phyloP scores from a whole-genome alignment of 2,888 invertebrate genomes.

The Teinopalpus imperialis region DNA sequence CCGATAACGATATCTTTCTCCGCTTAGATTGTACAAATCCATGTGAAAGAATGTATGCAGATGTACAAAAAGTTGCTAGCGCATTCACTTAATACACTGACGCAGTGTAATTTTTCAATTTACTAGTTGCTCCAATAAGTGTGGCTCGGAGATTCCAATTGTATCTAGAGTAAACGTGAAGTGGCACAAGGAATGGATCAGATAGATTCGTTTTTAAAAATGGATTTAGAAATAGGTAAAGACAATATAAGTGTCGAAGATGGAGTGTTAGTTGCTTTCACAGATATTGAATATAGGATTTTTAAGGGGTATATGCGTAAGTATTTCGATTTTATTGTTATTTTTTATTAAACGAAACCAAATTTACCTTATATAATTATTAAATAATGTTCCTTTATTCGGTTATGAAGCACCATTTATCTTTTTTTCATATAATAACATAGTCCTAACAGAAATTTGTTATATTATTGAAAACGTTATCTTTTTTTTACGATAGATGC shows the following conservation, averaged over 20 bases:
- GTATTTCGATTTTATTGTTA: slow-evolving; percentile 19
- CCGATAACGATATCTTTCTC: slow-evolving; percentile 9
- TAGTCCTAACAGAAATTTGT: too few relatives aligned
- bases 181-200: background rate
- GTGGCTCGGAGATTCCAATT: background rate
- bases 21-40: background rate
- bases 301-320: slow-evolving; percentile 29
- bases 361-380: too few relatives aligned
- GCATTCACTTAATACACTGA: too few relatives aligned
- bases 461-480: too few relatives aligned
- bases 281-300: slow-evolving; percentile 37
- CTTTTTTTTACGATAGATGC: too few relatives aligned
- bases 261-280: slow-evolving; percentile 55
- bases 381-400: too few relatives aligned
- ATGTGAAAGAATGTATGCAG: background rate
- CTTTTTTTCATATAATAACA: too few relatives aligned
- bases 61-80: background rate
- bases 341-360: too few relatives aligned
- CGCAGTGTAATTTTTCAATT: slow-evolving; percentile 23
- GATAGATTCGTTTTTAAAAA: slow-evolving; percentile 31
- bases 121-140: slow-evolving; percentile 13
- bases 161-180: background rate
- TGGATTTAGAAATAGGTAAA: slow-evolving; percentile 61
- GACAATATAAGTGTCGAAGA: slow-evolving; percentile 62
- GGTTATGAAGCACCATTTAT: too few relatives aligned